Evolutionary conservation across 1,140 invertebrate species (phyloP), one percentile per base, ranked within the genome.

Genomic region (Ceratina japonica): DNA sequence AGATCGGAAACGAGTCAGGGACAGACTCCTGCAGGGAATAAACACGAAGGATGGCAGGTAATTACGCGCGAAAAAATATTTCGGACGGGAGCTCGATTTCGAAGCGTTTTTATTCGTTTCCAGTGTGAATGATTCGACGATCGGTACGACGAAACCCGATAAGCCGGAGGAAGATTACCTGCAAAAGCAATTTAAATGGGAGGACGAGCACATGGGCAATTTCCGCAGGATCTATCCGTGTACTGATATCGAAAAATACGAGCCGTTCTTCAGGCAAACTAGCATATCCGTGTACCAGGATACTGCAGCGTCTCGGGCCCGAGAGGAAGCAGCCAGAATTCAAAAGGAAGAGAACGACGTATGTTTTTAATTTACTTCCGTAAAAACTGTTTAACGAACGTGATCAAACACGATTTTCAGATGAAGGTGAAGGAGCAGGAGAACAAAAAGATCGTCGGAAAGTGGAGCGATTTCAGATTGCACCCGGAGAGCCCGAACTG

Each of bases 241-340:
- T 44, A 75, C 78, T n/a, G 84, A 88, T 62, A 79, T 75, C 44
- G 89, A 93, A 64, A 95, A 95, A 86, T 97, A 96, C 88, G 93
- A 94, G 65, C 93, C 94, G 70, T 96, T 95, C 89, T 96, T 97
- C 91, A 94, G 95, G 85, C 95, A 96, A 90, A 96, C 94, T 74
- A 93, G 94, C 54, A 94, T 93, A 66, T 95, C 96, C 1, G 92
- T 97, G 54, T 97, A 96, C 88, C 95, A 95, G 74, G 95, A 96
- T 84, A 97, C 96, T n/a, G 95, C 95, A 24, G 94, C 96, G 0
- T 96, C 96, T 54, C 94, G 95, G 84, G 95, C 95, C 0, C 93
- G 96, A 69, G 94, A 95, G 64, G 95, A 96, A 83, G 95, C 94
- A 56, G 93, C 94, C 15, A 93, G 94, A 54, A 83, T 93, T 5